Base-by-base conservation (phyloP, 2,113 vertebrate genomes). In the Solea senegalensis region DNA sequence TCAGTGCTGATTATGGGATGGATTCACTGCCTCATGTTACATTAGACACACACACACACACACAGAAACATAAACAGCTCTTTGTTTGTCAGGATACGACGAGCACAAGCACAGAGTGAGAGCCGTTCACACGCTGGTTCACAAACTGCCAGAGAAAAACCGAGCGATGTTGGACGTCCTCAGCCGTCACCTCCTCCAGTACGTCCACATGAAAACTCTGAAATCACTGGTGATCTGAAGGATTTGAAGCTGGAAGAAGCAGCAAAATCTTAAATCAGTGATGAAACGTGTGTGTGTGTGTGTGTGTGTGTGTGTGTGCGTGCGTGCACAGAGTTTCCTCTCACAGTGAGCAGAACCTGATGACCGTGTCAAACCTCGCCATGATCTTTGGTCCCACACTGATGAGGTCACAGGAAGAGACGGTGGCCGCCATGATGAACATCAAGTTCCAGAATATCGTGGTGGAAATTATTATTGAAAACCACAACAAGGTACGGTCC, bases 361-460 rank as follows among this genome's bases (percentile, higher is more conserved):
- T 99, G 97, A 99, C 97, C 0, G 90, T 99, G 54, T 99, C 97
- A 69, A 99, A 99, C 92, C 94, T 99, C 59, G 97, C 96, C 15
- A 97, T 98, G 89, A 98, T 99, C 82, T 99, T 99, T 62, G 97
- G 97, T 50, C 97, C 97, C 51, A 99, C 97, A 0, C 78, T 99
- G 65, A 98, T 99, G 97, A 95, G 97, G 90, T 97, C 97, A 0
- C 97, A 98, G 85, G 97, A 99, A 64, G 97, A 99, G 92, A 99
- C 97, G 0, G 97, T 99, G 83, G 97, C 97, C 7, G 97, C 97
- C 80, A 98, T 99, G 97, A 98, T 99, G 97, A 99, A 98, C 89
- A 98, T 99, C 86, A 99, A 99, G 85, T 99, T 99, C 91, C 97
- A 99, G 91, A 99, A 98, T 83, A 98, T 99, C 59, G 97, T 99